Evolutionary conservation across 2,797 vertebrate genomes (phyloP), one percentile per base, ranked within the genome.

Genomic region (Pyrocephalus nanus): DNA sequence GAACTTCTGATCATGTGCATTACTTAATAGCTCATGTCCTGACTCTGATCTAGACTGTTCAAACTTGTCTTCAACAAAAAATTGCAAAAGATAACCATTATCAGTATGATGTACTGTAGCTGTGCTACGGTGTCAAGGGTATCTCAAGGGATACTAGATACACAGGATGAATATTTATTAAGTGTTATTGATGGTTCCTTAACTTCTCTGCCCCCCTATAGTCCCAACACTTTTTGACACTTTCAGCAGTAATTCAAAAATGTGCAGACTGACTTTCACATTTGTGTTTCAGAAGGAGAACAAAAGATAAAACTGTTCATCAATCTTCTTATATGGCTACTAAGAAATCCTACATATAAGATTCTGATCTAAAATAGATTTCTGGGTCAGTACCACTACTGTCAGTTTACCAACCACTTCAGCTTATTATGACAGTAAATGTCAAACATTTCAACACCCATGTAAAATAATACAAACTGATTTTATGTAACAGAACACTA

Each of bases 351-450:
- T 47, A 38, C 45, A 58, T 17, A 57, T 4, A 60, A 54, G 36
- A 53, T 20, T 88, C 45, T 75, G 38, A 92, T 54, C 61, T 78
- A 48, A 79, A 94, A 90, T 5, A 55, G 32, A 32, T 42, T 89
- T 78, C 53, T 88, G 66, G 23, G 50, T 81, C 73, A 81, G 60
- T 45, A 65, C 14, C 50, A 25, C 54, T 60, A 14, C 54, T 88
- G 50, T 65, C 53, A 76, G 50, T 84, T 90, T 91, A 85, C 69
- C 40, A 89, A 71, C 22, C 6, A 34, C 42, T 86, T 88, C 55
- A 88, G 40, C 43, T 87, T 90, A 86, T 84, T 87, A 61, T 61
- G 76, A 80, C 73, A 90, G 81, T 58, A 71, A 66, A 93, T 36
- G 50, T 74, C 66, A 89, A 91, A 74, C 25, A 57, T 92, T 91